A percentile compares a stretch with the other conserved stretches of the same genome.
Evolutionary conservation across 2,888 invertebrate species (phyloP).

Genomic region (Bruchidius siliquastri): DNA sequence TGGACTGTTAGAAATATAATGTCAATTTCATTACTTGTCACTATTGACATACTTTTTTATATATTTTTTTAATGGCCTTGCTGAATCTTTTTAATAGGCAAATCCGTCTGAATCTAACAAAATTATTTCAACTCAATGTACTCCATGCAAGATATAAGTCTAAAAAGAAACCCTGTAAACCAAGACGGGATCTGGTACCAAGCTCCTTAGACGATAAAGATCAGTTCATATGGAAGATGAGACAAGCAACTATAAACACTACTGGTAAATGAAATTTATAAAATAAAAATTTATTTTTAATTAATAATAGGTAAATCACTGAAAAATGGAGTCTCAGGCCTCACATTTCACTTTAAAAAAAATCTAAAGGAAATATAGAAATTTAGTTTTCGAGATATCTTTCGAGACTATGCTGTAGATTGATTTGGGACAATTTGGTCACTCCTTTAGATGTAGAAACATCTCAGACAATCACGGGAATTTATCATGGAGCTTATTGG

Average conservation of each 20-base stretch:
- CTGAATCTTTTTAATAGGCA: background rate
- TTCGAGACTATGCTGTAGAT: too few species aligned
- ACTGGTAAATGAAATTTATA: slow-evolving; percentile 4
- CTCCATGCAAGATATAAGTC: background rate
- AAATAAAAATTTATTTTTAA: too few species aligned
- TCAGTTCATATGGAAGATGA: background rate
- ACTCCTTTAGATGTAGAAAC: too few species aligned
- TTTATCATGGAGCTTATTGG: too few species aligned
- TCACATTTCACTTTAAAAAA: too few species aligned
- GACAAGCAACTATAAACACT: background rate
- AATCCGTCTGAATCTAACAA: background rate
- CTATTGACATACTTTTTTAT: background rate
- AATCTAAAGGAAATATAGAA: too few species aligned
- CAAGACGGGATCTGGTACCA: background rate
- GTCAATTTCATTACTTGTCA: background rate
- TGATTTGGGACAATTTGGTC: too few species aligned
- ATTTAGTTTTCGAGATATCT: too few species aligned
- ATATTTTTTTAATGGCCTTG: background rate
- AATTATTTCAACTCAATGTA: background rate
- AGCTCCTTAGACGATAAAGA: background rate
- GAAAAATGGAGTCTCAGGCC: too few species aligned
- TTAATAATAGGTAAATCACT: too few species aligned
- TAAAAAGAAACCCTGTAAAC: background rate
- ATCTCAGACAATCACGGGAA: too few species aligned
- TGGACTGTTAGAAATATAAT: too few species aligned